phyloP scores from a whole-genome alignment of 2,888 invertebrate genomes.

The Psylliodes chrysocephalus region DNA sequence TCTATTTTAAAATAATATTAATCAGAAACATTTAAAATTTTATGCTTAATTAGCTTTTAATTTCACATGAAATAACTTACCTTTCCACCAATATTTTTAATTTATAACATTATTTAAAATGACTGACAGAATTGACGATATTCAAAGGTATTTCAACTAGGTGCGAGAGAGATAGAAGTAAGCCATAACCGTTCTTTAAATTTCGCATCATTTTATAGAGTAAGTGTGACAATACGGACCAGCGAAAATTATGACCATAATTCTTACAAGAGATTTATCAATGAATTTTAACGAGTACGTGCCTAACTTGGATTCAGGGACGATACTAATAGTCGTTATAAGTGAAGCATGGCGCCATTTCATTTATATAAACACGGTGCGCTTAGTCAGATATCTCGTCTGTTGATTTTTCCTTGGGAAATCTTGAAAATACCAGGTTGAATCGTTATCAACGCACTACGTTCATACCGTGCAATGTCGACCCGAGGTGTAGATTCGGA shows the following conservation, averaged over 20 bases:
- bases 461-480: background rate
- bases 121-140: too few species aligned
- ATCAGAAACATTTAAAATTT: too few species aligned
- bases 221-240: background rate
- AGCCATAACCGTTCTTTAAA: too few species aligned
- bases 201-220: background rate
- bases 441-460: constrained; percentile 20
- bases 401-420: constrained; percentile 51
- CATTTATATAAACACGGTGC: constrained; percentile 65
- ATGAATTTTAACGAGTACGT: constrained; percentile 60
- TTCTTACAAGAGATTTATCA: constrained; percentile 60
- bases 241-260: constrained; percentile 46
- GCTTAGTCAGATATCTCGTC: constrained; percentile 54
- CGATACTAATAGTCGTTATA: constrained; percentile 64
- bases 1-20: too few species aligned
- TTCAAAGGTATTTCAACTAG: too few species aligned
- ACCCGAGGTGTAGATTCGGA: background rate
- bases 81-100: too few species aligned
- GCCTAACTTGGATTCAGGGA: constrained; percentile 62
- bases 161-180: too few species aligned
- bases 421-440: constrained; percentile 39
- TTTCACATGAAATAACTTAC: too few species aligned
- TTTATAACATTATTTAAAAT: too few species aligned
- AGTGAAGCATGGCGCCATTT: constrained; percentile 65
- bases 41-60: too few species aligned